Percentiles rank a stretch among this genome's conserved stretches.
phyloP scores from a whole-genome alignment of 2,113 vertebrate genomes.

The Peromyscus californicus region DNA sequence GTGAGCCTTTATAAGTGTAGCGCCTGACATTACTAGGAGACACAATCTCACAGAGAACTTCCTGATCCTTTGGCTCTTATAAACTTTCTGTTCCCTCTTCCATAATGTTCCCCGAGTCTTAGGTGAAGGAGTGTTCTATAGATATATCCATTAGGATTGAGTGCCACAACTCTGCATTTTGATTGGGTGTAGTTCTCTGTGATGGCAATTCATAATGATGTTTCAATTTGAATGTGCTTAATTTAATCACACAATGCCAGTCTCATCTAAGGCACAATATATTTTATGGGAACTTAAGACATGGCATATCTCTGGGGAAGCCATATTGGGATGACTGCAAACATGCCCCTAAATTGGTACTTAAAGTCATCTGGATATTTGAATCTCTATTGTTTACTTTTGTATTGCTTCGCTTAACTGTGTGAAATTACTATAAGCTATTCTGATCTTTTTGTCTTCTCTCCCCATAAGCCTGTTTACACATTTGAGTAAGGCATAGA shows the following conservation, averaged over 20 bases:
- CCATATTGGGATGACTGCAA: neutral
- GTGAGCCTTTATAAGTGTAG: neutral
- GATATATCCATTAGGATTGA: neutral
- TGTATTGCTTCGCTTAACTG: conserved; percentile 1
- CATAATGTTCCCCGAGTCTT: neutral
- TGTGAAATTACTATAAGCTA: conserved; percentile 26
- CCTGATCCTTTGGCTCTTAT: neutral
- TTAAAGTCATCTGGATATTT: neutral
- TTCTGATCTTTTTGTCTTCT: neutral
- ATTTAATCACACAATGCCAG: neutral
- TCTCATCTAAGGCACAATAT: neutral
- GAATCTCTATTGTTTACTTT: neutral
- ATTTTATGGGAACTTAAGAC: neutral
- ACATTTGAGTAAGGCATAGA: conserved; percentile 34
- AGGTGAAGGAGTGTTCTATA: neutral
- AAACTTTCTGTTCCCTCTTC: neutral
- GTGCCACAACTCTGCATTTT: neutral
- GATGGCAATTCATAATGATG: neutral
- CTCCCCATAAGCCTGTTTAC: neutral
- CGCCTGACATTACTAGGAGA: neutral
- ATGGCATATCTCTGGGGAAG: neutral
- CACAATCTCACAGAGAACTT: neutral
- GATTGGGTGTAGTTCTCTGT: neutral
- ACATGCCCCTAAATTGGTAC: neutral
- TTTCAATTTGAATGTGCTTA: neutral